Evolutionary conservation across 1,140 invertebrate species (phyloP), one percentile per base, ranked within the genome.

Genomic region (Calosoma granatense): DNA sequence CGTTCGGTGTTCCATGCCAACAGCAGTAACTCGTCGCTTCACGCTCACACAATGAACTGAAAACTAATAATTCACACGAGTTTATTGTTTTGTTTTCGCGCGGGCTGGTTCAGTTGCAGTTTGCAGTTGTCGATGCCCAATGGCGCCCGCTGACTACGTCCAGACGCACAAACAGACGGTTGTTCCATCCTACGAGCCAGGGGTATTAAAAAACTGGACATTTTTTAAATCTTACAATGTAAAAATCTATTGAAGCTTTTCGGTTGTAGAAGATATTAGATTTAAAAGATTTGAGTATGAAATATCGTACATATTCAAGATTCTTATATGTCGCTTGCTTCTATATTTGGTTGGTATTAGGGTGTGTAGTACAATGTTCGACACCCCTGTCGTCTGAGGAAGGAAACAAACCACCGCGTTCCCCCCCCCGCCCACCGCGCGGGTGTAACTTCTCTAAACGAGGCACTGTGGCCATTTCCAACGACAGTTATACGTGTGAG

Each of bases 21-120:
- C 26, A 17, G 6, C 41, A 6, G 41, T 47, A 47, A 47, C 9
- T 47, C 41, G 41, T 6, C 41, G 41, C n/a, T n/a, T n/a, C n/a
- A n/a, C n/a, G n/a, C n/a, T n/a, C 41, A 47, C 41, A 47, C 41
- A 47, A 47, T 47, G 41, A 47, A 47, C 41, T 47, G 41, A 47
- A 47, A 47, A 47, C 41, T 47, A 47, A 47, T 47, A 47, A 12
- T 12, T 47, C 41, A 47, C 3, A 6, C 20, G 21, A 22, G 47
- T 57, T 53, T 57, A 52, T 57, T 57, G 51, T 22, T 53, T 52
- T 57, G 36, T 57, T 53, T 53, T 41, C 56, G 3, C 22, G 11
- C 36, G n/a, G 22, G 21, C 11, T 17, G 3, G 21, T 36, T 12
- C 26, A 15, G 56, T n/a, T 52, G 41, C 17, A 22, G 26, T n/a